A percentile compares a stretch with the other conserved stretches of the same genome.
These are phyloP conservation scores for Oscheius sp. DNA, from an alignment of 2,888 invertebrate species.

Conservation along the genomic window DNA sequence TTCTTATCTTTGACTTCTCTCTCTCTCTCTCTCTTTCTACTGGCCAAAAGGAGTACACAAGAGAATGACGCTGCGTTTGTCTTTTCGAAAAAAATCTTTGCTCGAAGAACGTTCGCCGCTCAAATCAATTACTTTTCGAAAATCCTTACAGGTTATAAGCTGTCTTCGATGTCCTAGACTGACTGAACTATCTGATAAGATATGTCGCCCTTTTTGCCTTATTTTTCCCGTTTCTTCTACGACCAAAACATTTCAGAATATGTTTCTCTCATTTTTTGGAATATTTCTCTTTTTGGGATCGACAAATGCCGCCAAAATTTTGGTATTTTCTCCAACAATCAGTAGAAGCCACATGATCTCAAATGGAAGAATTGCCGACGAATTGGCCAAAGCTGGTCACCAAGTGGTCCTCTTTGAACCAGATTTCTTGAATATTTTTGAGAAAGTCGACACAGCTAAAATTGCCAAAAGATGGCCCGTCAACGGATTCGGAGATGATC, in stretches of 20 bases:
- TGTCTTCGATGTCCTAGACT: too few relatives aligned
- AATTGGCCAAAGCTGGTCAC: conserved; percentile 55
- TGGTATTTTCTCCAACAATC: conserved; percentile 47
- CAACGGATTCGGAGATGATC: conserved; percentile 26
- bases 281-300: too few relatives aligned
- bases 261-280: not conserved
- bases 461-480: conserved; percentile 42
- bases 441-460: conserved; percentile 39
- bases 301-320: conserved; percentile 34
- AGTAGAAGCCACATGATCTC: conserved; percentile 55
- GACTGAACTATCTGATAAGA: not conserved
- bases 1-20: too few relatives aligned
- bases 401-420: conserved; percentile 54
- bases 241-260: not conserved
- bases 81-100: too few relatives aligned
- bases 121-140: too few relatives aligned
- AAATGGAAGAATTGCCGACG: conserved; percentile 57
- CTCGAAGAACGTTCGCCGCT: too few relatives aligned
- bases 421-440: conserved; percentile 37
- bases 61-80: too few relatives aligned
- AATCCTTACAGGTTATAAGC: too few relatives aligned
- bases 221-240: not conserved
- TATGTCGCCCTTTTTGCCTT: not conserved
- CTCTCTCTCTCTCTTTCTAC: too few relatives aligned
- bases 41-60: too few relatives aligned